phyloP scores from a whole-genome alignment of 2,888 invertebrate species.

The Amiota communis region DNA sequence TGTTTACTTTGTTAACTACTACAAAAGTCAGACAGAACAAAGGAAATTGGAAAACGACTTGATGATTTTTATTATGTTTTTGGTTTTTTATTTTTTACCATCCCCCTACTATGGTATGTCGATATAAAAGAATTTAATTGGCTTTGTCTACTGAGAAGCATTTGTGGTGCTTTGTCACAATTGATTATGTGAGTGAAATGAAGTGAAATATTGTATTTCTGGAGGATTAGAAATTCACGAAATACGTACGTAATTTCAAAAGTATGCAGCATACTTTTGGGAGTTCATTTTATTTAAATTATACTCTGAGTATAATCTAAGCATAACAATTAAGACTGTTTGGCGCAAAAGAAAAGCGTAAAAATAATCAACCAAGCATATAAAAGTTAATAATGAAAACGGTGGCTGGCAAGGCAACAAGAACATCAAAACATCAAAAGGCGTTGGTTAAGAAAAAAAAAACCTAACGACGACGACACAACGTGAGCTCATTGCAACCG shows the following conservation, averaged over 20 bases:
- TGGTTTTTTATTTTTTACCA: neutral
- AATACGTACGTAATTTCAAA: neutral
- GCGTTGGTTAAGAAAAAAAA: too few relatives aligned
- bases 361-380: conserved; percentile 27
- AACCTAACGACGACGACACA: neutral
- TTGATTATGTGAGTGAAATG: neutral
- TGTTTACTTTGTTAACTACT: conserved; percentile 56
- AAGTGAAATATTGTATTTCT: neutral
- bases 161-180: conserved; percentile 44
- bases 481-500: neutral
- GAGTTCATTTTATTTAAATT: neutral
- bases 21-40: conserved; percentile 47
- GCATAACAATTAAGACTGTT: neutral
- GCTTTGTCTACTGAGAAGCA: conserved; percentile 51
- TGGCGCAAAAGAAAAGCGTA: conserved; percentile 9
- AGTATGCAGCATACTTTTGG: conserved; percentile 15
- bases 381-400: neutral
- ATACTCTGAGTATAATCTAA: neutral
- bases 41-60: conserved; percentile 63
- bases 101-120: neutral
- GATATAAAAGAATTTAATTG: neutral
- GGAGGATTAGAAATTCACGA: neutral
- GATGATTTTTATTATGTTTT: conserved; percentile 45
- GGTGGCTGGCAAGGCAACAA: too few relatives aligned
- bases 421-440: too few relatives aligned